A percentile compares a stretch with the other conserved stretches of the same genome.
These are phyloP conservation scores for Notarius lentiginosus DNA, from an alignment of 2,113 vertebrate species.

Conservation along the genomic window DNA sequence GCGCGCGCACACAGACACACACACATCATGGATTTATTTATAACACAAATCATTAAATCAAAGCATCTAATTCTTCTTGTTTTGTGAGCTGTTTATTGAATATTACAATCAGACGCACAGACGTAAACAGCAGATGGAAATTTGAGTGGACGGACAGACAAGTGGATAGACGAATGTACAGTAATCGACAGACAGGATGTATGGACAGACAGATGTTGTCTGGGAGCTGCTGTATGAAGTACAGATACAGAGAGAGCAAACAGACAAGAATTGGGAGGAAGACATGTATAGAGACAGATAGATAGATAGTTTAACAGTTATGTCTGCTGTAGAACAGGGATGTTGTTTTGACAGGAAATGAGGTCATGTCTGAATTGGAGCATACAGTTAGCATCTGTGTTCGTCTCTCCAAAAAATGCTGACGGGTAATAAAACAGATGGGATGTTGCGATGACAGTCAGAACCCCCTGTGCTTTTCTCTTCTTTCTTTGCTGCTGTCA, in stretches of 20 bases:
- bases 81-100: too few relatives aligned
- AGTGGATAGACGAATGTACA: not conserved
- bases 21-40: not conserved
- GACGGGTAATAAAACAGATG: not conserved
- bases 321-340: not conserved
- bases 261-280: not conserved
- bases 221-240: not conserved
- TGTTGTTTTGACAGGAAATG: constrained; percentile 14
- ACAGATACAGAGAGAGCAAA: not conserved
- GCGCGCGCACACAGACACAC: not conserved
- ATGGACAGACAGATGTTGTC: not conserved
- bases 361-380: constrained; percentile 4
- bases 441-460: not conserved
- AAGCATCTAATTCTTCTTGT: too few relatives aligned
- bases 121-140: not conserved
- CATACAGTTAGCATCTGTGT: not conserved
- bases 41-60: too few relatives aligned
- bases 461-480: not conserved
- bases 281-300: not conserved
- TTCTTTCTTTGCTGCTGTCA: not conserved
- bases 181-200: not conserved
- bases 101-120: not conserved
- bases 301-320: not conserved
- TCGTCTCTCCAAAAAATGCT: not conserved
- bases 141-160: not conserved